Evolutionary conservation across 2,888 invertebrate species (phyloP).

Genomic region (Microplitis deprimator): DNA sequence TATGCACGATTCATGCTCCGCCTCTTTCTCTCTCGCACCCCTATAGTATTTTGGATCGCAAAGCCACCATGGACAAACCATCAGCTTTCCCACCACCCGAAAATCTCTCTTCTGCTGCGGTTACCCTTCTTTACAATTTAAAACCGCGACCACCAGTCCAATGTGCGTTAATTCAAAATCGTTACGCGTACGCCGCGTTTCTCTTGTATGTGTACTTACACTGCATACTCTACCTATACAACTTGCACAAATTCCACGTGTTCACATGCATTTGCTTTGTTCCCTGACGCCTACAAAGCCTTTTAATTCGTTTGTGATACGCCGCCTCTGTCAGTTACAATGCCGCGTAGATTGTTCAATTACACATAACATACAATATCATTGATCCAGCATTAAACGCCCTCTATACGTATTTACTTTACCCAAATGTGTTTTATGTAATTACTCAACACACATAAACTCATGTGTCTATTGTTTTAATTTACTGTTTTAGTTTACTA

Average conservation of each 20-base stretch:
- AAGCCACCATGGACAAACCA: not conserved
- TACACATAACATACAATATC: constrained; percentile 3
- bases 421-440: not conserved
- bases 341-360: constrained; percentile 12
- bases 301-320: constrained; percentile 12
- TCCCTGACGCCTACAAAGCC: constrained; percentile 17
- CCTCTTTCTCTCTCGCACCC: constrained; percentile 47
- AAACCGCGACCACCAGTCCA: constrained; percentile 44
- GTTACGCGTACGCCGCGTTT: constrained; percentile 47
- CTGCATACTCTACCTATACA: not conserved
- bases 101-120: constrained; percentile 35
- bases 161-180: constrained; percentile 64
- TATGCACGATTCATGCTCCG: constrained; percentile 58
- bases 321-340: constrained; percentile 11
- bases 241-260: constrained; percentile 12
- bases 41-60: not conserved
- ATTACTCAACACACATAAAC: not conserved
- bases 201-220: not conserved
- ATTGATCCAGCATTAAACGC: constrained; percentile 5
- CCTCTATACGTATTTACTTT: not conserved
- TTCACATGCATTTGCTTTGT: constrained; percentile 18
- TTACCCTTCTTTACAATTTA: constrained; percentile 39
- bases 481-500: not conserved
- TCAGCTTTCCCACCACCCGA: constrained; percentile 20
- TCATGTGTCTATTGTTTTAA: not conserved